Evolutionary conservation across 2,888 invertebrate species (phyloP), one percentile per base, ranked within the genome.

Genomic region (Thymelicus sylvestris): DNA sequence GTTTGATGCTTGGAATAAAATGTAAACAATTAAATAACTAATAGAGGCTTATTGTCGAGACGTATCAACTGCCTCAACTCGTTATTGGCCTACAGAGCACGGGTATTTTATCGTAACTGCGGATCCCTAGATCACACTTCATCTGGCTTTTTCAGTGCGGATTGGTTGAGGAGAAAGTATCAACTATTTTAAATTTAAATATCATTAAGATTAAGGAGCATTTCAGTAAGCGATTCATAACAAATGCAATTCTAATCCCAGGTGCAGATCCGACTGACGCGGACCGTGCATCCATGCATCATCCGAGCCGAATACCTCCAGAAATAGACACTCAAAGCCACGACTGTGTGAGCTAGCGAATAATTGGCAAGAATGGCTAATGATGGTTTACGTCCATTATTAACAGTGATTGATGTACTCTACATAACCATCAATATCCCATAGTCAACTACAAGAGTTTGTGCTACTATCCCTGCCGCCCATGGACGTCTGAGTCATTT

Each of bases 271-370:
- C 15, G 12, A 24, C 65, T 65, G 70, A 70, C 70, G 65, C 44
- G 7, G 50, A 70, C n/a, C 65, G 66, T 70, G 55, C 60, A 70
- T 70, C 70, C 65, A 70, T 70, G 55, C 60, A 70, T 70, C 70
- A 70, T 70, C 41, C 52, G 44, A 52, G 50, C 59, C 48, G 64
- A 69, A 69, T 64, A 64, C 39, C 19, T 52, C 65, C 65, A 70
- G 70, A 70, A 70, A 70, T 70, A 70, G 50, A 64, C 65, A 65
- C 60, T 60, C 70, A 70, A 65, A 65, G 70, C 70, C 65, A 60
- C 70, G 65, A 47, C 31, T 59, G 59, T 60, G 65, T 15, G 52
- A 50, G 13, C 59, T 70, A 39, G 65, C 65, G 60, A 65, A 60
- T 65, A 70, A 70, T 69, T 69, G 64, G 69, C 69, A 48, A 64